These are phyloP conservation scores for Phaetusa simplex DNA, from an alignment of 2,113 vertebrate genomes.

Conservation along the genomic window DNA sequence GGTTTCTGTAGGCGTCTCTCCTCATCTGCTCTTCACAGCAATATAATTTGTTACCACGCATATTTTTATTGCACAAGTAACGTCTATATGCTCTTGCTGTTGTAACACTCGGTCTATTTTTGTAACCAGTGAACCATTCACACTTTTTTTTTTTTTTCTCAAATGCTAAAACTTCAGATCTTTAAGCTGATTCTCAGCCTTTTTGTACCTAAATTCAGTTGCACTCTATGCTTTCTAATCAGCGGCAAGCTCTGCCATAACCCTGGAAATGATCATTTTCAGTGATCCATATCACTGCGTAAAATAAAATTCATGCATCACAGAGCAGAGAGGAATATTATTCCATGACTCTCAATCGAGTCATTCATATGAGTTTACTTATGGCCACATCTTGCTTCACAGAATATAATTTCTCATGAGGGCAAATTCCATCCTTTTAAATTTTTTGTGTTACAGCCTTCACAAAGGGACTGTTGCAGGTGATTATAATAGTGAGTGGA, in stretches of 20 bases:
- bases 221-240: neutral
- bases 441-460: neutral
- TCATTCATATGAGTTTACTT: slow-evolving; percentile 18
- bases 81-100: neutral
- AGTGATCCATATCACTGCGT: neutral
- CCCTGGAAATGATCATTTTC: slow-evolving; percentile 14
- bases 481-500: neutral
- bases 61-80: slow-evolving; percentile 48
- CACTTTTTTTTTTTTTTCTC: neutral
- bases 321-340: slow-evolving; percentile 22
- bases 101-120: slow-evolving; percentile 32
- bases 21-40: slow-evolving; percentile 53
- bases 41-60: slow-evolving; percentile 32
- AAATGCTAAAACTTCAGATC: neutral
- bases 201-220: neutral
- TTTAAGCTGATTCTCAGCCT: neutral
- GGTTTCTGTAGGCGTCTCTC: slow-evolving; percentile 58
- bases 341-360: neutral
- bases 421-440: neutral
- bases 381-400: neutral
- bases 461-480: neutral
- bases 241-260: neutral
- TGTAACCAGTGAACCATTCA: slow-evolving; percentile 16
- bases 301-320: slow-evolving; percentile 48
- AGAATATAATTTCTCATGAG: neutral